Conservation (phyloP, 2,113 vertebrate species). For the Mesoclemmys tuberculata region DNA sequence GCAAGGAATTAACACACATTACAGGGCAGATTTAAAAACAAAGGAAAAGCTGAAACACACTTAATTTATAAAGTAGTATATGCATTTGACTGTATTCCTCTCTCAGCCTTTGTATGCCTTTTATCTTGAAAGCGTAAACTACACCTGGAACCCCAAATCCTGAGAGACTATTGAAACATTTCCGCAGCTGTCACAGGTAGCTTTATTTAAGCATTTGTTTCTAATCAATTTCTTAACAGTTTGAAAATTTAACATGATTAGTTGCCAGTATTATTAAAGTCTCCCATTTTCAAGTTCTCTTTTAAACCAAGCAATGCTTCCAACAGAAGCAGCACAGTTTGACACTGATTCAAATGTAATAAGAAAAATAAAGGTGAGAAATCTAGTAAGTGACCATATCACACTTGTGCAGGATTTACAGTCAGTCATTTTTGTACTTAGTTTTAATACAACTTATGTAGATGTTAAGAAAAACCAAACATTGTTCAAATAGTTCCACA, state of each 20-base stretch:
- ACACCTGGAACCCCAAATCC: background rate
- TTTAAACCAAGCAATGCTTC: conserved; percentile 13
- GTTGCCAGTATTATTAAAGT: background rate
- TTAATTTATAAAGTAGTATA: background rate
- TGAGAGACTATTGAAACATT: background rate
- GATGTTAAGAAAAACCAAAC: background rate
- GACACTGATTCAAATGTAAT: conserved; percentile 40
- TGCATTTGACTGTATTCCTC: background rate
- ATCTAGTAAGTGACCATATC: conserved; percentile 22
- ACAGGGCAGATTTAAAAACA: background rate
- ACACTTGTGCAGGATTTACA: conserved; percentile 33
- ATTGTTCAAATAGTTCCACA: conserved; percentile 2
- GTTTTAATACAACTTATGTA: background rate
- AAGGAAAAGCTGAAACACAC: background rate
- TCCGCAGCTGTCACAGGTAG: background rate
- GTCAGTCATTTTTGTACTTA: background rate
- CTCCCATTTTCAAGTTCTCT: conserved; percentile 1
- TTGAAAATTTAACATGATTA: background rate
- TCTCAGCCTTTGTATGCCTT: background rate
- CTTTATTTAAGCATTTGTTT: conserved; percentile 60
- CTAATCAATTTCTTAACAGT: conserved; percentile 26
- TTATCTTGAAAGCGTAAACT: background rate
- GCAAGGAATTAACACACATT: background rate
- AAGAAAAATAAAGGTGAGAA: background rate
- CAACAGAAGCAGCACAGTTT: conserved; percentile 25